Conservation (phyloP, 2,797 vertebrate species). For the Tenualosa thibaudeaui region DNA sequence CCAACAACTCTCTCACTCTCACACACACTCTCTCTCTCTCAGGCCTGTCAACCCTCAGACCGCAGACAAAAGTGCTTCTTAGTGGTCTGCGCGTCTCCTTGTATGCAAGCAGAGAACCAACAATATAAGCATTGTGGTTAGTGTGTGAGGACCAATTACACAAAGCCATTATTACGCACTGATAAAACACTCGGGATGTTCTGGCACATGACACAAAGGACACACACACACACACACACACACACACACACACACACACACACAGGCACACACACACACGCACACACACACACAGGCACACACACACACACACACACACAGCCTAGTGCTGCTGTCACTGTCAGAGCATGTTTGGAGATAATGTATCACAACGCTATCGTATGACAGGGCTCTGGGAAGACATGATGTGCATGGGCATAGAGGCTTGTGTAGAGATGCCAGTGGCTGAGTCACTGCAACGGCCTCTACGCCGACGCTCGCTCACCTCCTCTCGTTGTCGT, state of each 20-base stretch:
- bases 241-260: conserved; percentile 24
- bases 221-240: neutral
- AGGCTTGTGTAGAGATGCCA: neutral
- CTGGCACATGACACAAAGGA: neutral
- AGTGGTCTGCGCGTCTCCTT: conserved; percentile 44
- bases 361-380: neutral
- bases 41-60: neutral
- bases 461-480: neutral
- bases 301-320: too few relatives aligned
- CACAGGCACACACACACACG: neutral
- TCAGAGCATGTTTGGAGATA: neutral
- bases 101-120: neutral
- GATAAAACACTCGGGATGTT: conserved; percentile 18
- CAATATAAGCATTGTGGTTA: neutral
- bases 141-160: neutral
- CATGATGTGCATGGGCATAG: neutral
- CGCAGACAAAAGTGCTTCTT: conserved; percentile 62
- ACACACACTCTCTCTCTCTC: neutral
- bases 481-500: conserved; percentile 97
- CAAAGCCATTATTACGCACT: neutral
- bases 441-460: neutral
- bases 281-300: too few relatives aligned
- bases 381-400: neutral
- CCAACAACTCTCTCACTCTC: neutral
- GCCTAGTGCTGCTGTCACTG: neutral